Evolutionary conservation across 2,797 vertebrate species (phyloP).

Genomic region (Cichlasoma orientale): DNA sequence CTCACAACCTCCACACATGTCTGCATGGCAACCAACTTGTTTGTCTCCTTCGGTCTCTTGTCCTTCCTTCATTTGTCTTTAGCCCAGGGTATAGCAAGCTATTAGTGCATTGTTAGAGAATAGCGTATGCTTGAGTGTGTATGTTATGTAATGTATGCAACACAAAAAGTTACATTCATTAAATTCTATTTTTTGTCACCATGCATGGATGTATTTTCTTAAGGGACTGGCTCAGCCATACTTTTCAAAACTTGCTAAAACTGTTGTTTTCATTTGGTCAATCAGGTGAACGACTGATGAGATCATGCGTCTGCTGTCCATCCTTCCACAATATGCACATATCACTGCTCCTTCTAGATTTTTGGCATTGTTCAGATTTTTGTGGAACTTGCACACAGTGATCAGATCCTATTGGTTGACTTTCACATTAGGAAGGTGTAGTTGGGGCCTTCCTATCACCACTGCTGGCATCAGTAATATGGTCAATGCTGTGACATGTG

Average conservation of each 20-base stretch:
- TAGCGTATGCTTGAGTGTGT: neutral
- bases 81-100: conserved; percentile 20
- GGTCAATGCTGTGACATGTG: neutral
- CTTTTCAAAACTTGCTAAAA: neutral
- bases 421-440: neutral
- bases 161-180: neutral
- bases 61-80: conserved; percentile 38
- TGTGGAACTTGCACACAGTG: neutral
- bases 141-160: neutral
- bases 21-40: conserved; percentile 73
- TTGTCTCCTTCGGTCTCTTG: conserved; percentile 42
- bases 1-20: conserved; percentile 60
- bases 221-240: neutral
- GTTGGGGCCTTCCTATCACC: neutral
- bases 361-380: neutral
- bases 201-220: neutral
- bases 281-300: neutral
- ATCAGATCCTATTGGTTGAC: neutral
- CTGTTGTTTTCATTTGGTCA: neutral
- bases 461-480: neutral
- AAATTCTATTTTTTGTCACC: neutral
- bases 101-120: conserved; percentile 13
- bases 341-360: neutral
- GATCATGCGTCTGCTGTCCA: no score
- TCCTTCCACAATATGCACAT: neutral